phyloP scores from a whole-genome alignment of 2,113 vertebrate species.

The Ranitomeya variabilis region DNA sequence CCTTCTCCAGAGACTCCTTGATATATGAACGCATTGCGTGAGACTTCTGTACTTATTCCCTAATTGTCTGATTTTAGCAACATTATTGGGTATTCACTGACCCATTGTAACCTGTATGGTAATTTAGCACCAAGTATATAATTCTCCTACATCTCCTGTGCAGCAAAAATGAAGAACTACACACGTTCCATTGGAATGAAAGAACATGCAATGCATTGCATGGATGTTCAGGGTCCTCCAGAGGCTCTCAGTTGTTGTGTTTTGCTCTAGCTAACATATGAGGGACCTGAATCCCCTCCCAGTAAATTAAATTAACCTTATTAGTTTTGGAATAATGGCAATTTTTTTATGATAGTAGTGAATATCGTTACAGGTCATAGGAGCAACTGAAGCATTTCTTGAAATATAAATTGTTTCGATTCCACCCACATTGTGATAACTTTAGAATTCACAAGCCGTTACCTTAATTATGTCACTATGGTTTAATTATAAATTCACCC shows the following conservation, averaged over 20 bases:
- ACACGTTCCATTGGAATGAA: neutral
- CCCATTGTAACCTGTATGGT: too few species aligned
- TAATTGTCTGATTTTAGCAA: too few species aligned
- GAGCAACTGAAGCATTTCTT: neutral
- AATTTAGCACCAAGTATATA: too few species aligned
- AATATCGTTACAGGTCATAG: neutral
- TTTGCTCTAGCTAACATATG: neutral
- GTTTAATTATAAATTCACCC: conserved; percentile 2
- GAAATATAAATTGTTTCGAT: neutral
- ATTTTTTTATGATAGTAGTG: neutral
- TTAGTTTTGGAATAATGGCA: neutral
- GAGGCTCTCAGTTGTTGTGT: neutral
- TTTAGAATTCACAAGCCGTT: neutral
- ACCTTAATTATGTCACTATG: neutral
- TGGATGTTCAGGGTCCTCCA: neutral
- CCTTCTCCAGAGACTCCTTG: too few species aligned
- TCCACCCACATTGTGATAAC: neutral
- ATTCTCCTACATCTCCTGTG: neutral
- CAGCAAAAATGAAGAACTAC: neutral
- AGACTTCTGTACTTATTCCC: too few species aligned
- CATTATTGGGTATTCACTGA: too few species aligned
- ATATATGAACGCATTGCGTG: too few species aligned
- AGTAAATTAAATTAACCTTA: neutral
- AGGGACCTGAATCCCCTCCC: too few species aligned
- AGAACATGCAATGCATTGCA: neutral